A percentile compares a stretch with the other conserved stretches of the same genome.
Evolutionary conservation across 64 coral and sea anemone genomes (phyloP).

Genomic region (Montipora capricornis): DNA sequence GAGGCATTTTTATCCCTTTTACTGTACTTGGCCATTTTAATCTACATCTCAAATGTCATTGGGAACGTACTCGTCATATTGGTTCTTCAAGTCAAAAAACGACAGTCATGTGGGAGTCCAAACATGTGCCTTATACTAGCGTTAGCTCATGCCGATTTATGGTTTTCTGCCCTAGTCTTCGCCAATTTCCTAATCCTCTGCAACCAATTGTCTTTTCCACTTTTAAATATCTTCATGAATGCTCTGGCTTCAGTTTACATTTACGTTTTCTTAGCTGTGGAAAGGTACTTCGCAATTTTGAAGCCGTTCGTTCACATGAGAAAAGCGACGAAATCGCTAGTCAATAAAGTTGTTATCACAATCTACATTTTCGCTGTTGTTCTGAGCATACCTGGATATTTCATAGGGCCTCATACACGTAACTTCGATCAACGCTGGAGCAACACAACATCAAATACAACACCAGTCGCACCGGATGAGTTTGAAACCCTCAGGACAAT

Average conservation of each 20-base stretch:
- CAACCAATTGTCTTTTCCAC: neutral
- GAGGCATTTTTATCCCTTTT: neutral
- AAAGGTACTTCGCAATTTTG: constrained; percentile 65
- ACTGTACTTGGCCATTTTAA: neutral
- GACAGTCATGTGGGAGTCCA: neutral
- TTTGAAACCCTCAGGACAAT: neutral
- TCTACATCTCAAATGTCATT: constrained; percentile 11
- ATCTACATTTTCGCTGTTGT: neutral
- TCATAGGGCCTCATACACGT: neutral
- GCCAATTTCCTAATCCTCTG: neutral
- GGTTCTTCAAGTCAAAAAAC: neutral
- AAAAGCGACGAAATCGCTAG: neutral
- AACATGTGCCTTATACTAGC: neutral
- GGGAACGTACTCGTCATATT: constrained; percentile 26
- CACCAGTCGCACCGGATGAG: neutral
- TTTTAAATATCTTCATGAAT: neutral
- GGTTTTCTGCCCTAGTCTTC: neutral
- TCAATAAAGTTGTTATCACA: neutral
- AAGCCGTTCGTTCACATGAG: constrained; percentile 58
- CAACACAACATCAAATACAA: neutral
- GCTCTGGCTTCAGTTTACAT: constrained; percentile 26
- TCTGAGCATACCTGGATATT: constrained; percentile 3
- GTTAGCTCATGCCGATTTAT: constrained; percentile 11
- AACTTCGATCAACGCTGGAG: neutral
- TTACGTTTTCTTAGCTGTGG: constrained; percentile 32